Conservation (phyloP, 2,797 vertebrate species). For the Chelidonichthys spinosus region DNA sequence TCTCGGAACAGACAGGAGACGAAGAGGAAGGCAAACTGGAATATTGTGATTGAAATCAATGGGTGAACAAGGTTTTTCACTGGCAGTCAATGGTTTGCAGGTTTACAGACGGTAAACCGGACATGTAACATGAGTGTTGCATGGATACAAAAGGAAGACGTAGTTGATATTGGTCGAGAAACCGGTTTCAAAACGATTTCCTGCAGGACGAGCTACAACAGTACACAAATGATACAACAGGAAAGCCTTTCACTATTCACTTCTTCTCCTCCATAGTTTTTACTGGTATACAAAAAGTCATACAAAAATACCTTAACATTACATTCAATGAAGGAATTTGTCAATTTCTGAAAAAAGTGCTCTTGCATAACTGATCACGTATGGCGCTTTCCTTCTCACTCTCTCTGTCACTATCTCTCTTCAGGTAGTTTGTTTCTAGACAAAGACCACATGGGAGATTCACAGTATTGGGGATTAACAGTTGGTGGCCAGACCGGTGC, state of each 20-base stretch:
- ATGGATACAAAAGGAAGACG: conserved; percentile 69
- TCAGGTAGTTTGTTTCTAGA: conserved; percentile 74
- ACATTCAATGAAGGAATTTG: conserved; percentile 81
- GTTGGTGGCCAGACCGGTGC: conserved; percentile 72
- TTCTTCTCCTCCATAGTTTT: conserved; percentile 51
- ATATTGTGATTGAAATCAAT: conserved; percentile 32
- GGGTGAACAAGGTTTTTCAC: conserved; percentile 32
- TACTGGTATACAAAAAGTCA: conserved; percentile 74
- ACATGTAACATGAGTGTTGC: conserved; percentile 1
- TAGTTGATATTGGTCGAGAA: conserved; percentile 49
- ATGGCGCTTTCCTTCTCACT: conserved; percentile 43
- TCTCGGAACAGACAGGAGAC: conserved; percentile 10
- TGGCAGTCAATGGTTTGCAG: conserved; percentile 41
- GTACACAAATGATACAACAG: conserved; percentile 48
- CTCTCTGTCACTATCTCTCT: conserved; percentile 37
- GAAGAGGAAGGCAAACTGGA: conserved; percentile 63
- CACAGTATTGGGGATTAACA: conserved; percentile 83
- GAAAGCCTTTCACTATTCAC: conserved; percentile 33
- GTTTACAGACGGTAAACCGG: conserved; percentile 25
- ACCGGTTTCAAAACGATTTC: conserved; percentile 30
- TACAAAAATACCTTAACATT: conserved; percentile 80
- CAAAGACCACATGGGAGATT: conserved; percentile 74
- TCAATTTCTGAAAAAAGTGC: conserved; percentile 78
- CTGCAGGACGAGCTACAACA: conserved; percentile 44
- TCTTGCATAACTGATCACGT: conserved; percentile 68